These are phyloP conservation scores for Eurois occulta DNA, from an alignment of 2,888 invertebrate species.

Conservation along the genomic window DNA sequence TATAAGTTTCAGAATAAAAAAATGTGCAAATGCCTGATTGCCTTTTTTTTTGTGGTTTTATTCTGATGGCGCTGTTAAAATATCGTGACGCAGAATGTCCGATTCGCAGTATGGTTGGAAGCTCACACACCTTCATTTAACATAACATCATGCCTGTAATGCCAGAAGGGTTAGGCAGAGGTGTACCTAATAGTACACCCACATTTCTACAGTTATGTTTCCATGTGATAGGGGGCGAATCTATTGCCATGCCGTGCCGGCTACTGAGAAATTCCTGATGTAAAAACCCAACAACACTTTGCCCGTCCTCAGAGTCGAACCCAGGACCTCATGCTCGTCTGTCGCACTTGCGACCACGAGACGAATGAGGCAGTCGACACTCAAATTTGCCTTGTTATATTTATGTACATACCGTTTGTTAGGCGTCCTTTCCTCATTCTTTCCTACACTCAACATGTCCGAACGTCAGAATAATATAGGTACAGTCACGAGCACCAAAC, in stretches of 20 bases:
- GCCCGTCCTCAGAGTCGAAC: too few relatives aligned
- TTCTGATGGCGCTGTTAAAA: not conserved
- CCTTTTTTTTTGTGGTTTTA: constrained; percentile 34
- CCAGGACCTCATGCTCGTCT: too few relatives aligned
- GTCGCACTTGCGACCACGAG: too few relatives aligned
- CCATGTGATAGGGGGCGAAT: too few relatives aligned
- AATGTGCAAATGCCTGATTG: not conserved
- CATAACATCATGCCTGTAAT: not conserved
- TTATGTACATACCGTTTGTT: too few relatives aligned
- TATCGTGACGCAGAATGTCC: not conserved
- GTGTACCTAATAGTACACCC: not conserved
- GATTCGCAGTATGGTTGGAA: not conserved
- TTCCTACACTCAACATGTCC: too few relatives aligned
- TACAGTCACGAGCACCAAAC: too few relatives aligned
- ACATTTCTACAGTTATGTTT: not conserved
- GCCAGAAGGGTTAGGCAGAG: not conserved
- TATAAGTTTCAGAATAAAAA: constrained; percentile 27
- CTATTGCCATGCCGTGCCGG: not conserved
- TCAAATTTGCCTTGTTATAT: too few relatives aligned
- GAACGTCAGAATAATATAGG: too few relatives aligned
- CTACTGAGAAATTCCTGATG: not conserved
- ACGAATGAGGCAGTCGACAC: too few relatives aligned
- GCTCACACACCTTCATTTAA: not conserved
- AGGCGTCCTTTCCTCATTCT: too few relatives aligned
- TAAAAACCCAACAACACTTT: too few relatives aligned